A percentile compares a stretch with the other conserved stretches of the same genome.
Evolutionary conservation across 2,113 vertebrate species (phyloP).

Genomic region (Trochalopteron elliotii): DNA sequence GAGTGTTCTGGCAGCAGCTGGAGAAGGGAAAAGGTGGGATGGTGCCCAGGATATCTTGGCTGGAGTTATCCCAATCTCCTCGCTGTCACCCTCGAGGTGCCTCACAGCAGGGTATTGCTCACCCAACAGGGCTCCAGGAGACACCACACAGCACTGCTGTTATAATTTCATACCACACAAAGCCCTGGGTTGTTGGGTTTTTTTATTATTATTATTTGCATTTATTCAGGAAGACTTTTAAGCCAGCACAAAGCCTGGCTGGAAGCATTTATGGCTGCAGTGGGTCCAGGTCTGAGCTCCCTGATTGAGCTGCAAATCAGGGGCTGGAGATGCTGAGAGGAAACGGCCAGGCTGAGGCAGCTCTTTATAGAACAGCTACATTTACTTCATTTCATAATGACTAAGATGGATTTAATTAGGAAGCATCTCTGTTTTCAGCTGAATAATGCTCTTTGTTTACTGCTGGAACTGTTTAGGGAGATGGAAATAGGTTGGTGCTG

Average conservation of each 20-base stretch:
- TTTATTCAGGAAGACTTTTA: neutral
- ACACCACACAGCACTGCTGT: neutral
- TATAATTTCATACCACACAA: neutral
- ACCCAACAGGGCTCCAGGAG: neutral
- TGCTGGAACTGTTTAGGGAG: neutral
- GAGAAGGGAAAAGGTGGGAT: neutral
- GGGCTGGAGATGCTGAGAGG: neutral
- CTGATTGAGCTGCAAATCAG: neutral
- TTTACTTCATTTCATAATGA: neutral
- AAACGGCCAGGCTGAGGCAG: neutral
- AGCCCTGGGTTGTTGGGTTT: neutral
- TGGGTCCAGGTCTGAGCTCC: neutral
- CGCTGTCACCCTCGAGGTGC: neutral
- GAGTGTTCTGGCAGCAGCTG: neutral
- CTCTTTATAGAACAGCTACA: neutral
- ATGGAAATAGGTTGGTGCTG: neutral
- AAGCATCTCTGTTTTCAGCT: neutral
- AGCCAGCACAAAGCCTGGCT: neutral
- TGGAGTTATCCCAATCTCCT: neutral
- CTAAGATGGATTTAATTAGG: conserved; percentile 18
- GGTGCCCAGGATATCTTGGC: neutral
- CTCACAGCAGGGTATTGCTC: rapidly evolving
- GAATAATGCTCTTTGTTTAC: conserved; percentile 39
- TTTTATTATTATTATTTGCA: neutral
- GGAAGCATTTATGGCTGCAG: neutral